Conservation (phyloP, 2,797 vertebrate genomes). For the Paratrypauchen microcephalus region DNA sequence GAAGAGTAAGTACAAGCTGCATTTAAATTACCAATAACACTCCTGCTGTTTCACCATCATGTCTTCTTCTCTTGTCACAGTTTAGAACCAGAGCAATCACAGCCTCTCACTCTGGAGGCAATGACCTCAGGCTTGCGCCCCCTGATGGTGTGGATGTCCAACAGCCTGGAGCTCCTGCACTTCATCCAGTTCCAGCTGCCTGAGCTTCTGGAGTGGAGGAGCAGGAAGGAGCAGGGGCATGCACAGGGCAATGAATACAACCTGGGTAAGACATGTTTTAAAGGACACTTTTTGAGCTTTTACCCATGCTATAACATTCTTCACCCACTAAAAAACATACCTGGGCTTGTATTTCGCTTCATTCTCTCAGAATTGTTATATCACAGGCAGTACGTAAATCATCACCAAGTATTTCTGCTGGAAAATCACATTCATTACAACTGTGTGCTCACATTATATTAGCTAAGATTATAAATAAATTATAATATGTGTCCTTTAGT, state of each 20-base stretch:
- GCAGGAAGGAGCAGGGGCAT: constrained; percentile 33
- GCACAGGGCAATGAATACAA: constrained; percentile 44
- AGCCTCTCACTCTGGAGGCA: constrained; percentile 36
- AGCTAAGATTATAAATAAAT: too few relatives aligned
- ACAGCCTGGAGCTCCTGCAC: constrained; percentile 79
- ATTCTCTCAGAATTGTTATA: too few relatives aligned
- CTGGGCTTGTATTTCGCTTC: too few relatives aligned
- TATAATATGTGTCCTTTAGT: neutral
- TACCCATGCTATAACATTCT: too few relatives aligned
- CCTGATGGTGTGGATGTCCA: constrained; percentile 81
- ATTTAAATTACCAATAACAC: neutral
- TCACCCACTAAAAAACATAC: too few relatives aligned
- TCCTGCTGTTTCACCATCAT: neutral
- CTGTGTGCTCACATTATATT: too few relatives aligned
- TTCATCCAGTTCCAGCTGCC: constrained; percentile 80
- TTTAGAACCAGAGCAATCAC: constrained; percentile 32
- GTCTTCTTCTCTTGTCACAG: constrained; percentile 18
- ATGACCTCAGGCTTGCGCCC: constrained; percentile 70
- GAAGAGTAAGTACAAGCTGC: constrained; percentile 66
- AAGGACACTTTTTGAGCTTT: neutral
- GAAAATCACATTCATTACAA: too few relatives aligned
- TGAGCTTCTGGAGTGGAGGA: constrained; percentile 70
- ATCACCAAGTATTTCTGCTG: too few relatives aligned
- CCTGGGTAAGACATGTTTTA: constrained; percentile 48
- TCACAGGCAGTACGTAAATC: too few relatives aligned